Conservation (phyloP, 2,113 vertebrate species). For the Pygoscelis antarcticus region DNA sequence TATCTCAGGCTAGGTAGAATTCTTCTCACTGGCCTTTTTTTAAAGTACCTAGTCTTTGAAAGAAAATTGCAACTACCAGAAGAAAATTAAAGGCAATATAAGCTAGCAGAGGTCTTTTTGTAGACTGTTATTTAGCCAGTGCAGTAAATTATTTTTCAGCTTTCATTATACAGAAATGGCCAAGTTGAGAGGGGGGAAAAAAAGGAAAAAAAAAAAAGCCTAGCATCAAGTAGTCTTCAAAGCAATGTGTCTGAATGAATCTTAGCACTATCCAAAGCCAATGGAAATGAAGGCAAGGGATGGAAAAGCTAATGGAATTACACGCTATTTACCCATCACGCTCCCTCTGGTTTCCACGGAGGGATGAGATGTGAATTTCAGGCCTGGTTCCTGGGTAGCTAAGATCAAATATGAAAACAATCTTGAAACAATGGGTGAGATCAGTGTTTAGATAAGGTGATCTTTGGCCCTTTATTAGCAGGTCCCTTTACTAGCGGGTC, state of each 20-base stretch:
- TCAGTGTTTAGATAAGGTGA: neutral
- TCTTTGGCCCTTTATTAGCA: neutral
- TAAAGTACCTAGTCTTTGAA: neutral
- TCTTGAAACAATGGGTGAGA: neutral
- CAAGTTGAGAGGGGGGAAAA: neutral
- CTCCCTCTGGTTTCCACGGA: neutral
- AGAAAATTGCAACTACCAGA: neutral
- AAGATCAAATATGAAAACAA: slow-evolving; percentile 20
- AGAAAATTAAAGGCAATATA: neutral
- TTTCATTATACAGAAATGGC: neutral
- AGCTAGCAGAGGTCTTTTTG: neutral
- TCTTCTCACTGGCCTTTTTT: neutral
- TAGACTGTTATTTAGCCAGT: neutral
- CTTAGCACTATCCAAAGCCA: neutral
- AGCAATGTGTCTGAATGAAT: neutral
- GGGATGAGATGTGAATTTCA: neutral
- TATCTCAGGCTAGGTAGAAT: neutral
- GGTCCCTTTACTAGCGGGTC: neutral
- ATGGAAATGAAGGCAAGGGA: neutral
- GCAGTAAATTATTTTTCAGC: neutral
- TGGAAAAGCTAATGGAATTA: neutral
- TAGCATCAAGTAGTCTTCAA: neutral
- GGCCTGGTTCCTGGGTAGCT: neutral
- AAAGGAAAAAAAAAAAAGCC: neutral
- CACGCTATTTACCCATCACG: neutral